Evolutionary conservation across 2,797 vertebrate genomes (phyloP).

Genomic region (Rhabdomys pumilio): DNA sequence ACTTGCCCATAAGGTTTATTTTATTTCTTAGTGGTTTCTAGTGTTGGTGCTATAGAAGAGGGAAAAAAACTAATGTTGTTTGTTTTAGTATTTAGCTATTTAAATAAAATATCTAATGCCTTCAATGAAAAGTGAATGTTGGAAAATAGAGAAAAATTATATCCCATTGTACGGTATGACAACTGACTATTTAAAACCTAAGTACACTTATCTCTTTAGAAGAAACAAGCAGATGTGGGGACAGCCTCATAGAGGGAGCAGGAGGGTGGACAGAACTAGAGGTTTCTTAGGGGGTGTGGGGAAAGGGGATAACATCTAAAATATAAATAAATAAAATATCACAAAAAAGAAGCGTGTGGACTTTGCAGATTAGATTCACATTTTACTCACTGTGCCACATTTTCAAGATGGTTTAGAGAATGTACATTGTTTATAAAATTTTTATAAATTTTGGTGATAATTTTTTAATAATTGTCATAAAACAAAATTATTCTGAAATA

Average conservation of each 20-base stretch:
- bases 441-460: slow-evolving; percentile 25
- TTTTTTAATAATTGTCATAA: slow-evolving; percentile 32
- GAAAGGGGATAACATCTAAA: too few relatives aligned
- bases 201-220: background rate
- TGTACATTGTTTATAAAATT: background rate
- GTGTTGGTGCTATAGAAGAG: background rate
- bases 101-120: background rate
- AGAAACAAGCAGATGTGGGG: background rate
- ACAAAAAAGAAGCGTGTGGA: background rate
- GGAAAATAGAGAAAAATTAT: slow-evolving; percentile 13
- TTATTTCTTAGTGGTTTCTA: slow-evolving; percentile 26
- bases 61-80: background rate
- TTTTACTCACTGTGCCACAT: background rate
- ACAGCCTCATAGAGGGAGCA: too few relatives aligned
- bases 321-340: too few relatives aligned
- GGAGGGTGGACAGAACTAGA: too few relatives aligned
- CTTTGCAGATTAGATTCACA: slow-evolving; percentile 1
- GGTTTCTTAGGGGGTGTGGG: too few relatives aligned
- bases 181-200: background rate
- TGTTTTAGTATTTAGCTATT: slow-evolving; percentile 19
- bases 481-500: background rate
- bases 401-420: background rate
- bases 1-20: background rate
- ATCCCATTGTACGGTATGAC: background rate
- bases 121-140: slow-evolving; percentile 13